A percentile compares a stretch with the other conserved stretches of the same genome.
Conservation (phyloP, 2,888 invertebrate species). For the Notodonta ziczac region DNA sequence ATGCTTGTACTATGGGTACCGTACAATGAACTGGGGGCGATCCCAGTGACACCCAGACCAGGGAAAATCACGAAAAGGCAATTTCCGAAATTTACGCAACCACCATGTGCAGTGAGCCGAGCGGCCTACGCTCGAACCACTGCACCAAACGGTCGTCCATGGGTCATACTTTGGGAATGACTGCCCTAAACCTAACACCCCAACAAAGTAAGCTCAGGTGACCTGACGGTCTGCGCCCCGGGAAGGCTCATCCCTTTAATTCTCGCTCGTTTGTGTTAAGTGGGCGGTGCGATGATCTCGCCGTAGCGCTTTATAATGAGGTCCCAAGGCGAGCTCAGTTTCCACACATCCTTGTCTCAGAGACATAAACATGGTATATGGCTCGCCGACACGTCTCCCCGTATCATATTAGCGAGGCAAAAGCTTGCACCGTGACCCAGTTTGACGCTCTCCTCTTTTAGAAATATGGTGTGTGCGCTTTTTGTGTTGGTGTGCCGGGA, state of each 20-base stretch:
- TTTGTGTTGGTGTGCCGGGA: neutral
- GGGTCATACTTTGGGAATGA: no score
- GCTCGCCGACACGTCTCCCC: conserved; percentile 16
- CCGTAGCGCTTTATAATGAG: conserved; percentile 70
- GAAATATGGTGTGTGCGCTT: neutral
- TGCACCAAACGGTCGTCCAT: no score
- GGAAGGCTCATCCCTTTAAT: conserved; percentile 31
- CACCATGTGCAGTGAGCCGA: no score
- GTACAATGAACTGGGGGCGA: no score
- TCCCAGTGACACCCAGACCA: no score
- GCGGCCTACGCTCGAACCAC: no score
- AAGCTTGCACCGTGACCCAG: conserved; percentile 42
- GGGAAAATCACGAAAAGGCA: no score
- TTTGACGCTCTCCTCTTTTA: conserved; percentile 19
- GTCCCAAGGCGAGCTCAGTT: conserved; percentile 59
- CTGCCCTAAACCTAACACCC: conserved; percentile 1
- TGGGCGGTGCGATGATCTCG: conserved; percentile 49
- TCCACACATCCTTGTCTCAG: conserved; percentile 42
- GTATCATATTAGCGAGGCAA: conserved; percentile 45
- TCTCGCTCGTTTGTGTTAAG: conserved; percentile 46
- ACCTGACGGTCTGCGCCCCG: conserved; percentile 10
- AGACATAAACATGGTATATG: conserved; percentile 37
- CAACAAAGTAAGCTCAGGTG: conserved; percentile 14
- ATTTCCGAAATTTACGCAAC: no score
- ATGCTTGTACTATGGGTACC: no score